Base-by-base conservation (phyloP, 2,113 vertebrate species). In the Perca schrenkii region DNA sequence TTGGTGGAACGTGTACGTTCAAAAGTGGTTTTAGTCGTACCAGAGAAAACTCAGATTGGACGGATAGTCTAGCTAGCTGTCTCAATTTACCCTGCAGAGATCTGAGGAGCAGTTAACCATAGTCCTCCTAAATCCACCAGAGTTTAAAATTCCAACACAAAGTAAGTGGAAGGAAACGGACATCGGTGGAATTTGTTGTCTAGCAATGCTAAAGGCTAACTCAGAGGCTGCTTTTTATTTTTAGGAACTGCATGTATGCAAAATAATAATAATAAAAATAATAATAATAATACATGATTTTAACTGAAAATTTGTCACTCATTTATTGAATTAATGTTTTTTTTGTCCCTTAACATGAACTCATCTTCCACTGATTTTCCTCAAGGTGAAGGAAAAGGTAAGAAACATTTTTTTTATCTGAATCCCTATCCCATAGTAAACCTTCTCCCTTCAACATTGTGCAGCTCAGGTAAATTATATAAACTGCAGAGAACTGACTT, bases 311-410 rank as follows among this genome's bases (percentile, higher is more conserved):
- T 49, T 11, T 40, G 3, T 43, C 15, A 8, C n/a, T 7, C 4
- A 58, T 36, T 49, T 22, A 49, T n/a, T 77, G 52, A 16, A 16
- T 22, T 69, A 11, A 0, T 43, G 40, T 43, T 43, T 28, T 47
- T 21, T 80, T 31, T 67, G 1, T 66, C 53, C 53, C 34, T 53
- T 16, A 69, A 75, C 77, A 77, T 73, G 25, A 74, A 40, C 4
- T 72, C 40, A 17, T 62, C 5, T 52, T 74, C 7, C 53, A 52
- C 80, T 36, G 17, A 50, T 82, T 57, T 74, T 50, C 71, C 40
- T 78, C 69, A 83, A 94, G 94, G 73, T 93, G 49, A 65, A 91
- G 12, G 76, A 82, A 79, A 7, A 93, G 62, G 94, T 94, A 92
- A 90, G 93, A 80, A 40, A 54, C 46, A 1, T 11, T 43, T 34